Conservation (phyloP, 2,888 invertebrate genomes). For the Glaucopsyche alexis region DNA sequence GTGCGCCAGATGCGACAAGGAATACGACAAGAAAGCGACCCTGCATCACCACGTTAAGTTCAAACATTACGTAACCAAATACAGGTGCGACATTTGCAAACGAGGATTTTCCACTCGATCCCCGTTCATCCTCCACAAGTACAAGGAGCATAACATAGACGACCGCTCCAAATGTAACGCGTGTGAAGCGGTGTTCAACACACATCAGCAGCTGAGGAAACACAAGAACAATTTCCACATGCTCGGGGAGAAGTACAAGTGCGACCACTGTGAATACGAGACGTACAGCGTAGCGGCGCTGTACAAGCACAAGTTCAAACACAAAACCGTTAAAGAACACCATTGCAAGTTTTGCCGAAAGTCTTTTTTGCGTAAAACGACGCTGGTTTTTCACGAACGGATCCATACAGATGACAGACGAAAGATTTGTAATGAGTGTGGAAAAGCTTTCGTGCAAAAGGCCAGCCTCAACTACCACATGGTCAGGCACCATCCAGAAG, state of each 20-base stretch:
- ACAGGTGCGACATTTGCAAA: conserved; percentile 49
- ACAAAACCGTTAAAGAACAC: too few species aligned
- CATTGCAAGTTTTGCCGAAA: too few species aligned
- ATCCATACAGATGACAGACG: conserved; percentile 62
- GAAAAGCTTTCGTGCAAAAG: conserved; percentile 70
- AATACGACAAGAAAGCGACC: conserved; percentile 51
- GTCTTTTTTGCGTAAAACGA: conserved; percentile 63
- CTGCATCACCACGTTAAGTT: conserved; percentile 55
- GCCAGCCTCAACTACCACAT: conserved; percentile 71
- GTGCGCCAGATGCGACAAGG: conserved; percentile 54
- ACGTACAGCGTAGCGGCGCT: too few species aligned
- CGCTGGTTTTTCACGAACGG: too few species aligned
- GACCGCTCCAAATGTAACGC: conserved; percentile 63
- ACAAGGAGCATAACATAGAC: conserved; percentile 57
- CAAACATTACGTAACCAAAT: conserved; percentile 57
- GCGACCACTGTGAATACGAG: too few species aligned
- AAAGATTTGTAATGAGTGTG: conserved; percentile 60
- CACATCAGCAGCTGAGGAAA: conserved; percentile 52
- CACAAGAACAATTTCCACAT: conserved; percentile 65
- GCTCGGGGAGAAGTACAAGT: conserved; percentile 60
- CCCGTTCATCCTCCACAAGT: conserved; percentile 55
- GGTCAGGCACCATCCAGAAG: conserved; percentile 67
- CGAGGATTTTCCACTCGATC: conserved; percentile 56
- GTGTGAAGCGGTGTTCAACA: conserved; percentile 59
- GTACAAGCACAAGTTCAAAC: too few species aligned